Evolutionary conservation across 2,797 vertebrate genomes (phyloP), one percentile per base, ranked within the genome.

Genomic region (Coilia nasus): DNA sequence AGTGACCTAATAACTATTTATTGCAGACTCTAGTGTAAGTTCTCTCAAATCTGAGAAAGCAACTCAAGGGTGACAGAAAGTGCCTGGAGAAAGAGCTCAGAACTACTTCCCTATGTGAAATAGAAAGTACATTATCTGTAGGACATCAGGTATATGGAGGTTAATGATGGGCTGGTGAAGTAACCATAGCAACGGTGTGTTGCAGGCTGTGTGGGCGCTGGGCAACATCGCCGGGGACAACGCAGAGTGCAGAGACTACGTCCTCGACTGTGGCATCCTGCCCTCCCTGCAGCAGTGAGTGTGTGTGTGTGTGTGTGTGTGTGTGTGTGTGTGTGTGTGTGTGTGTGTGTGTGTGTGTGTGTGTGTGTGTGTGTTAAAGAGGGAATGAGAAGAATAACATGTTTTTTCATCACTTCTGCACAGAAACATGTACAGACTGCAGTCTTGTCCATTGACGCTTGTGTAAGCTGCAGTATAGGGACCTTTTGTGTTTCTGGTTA

Each of bases 151-250:
- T 67, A 67, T 67, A 67, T 28, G 17, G 31, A 41, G 31, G 31
- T 41, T 35, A 41, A 94, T 91, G 57, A 56, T 25, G 23, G 25
- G 47, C 1, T 60, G 28, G 56, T 31, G 59, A 56, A 41, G 28
- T 57, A 60, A 41, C 82, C 4, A 31, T 71, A 31, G 71, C 35
- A 78, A 78, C 71, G 60, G 50, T 94, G 0, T 89, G 90, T 94
- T 93, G 89, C 93, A 98, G 97, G 97, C 97, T 23, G 97, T 98
- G 25, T 98, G 97, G 97, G 97, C 97, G 10, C 93, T 98, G 90
- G 97, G 97, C 59, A 98, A 98, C 90, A 98, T 98, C 87, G 97
- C 97, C 83, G 97, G 97, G 90, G 97, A 98, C 91, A 98, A 97
- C 78, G 97, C 97, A 62, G 97, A 98, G 91, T 98, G 97, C 93